Percentiles rank a stretch among this genome's conserved stretches.
These are phyloP conservation scores for Sclerodermus sp. DNA, from an alignment of 2,888 invertebrate genomes.

Conservation along the genomic window DNA sequence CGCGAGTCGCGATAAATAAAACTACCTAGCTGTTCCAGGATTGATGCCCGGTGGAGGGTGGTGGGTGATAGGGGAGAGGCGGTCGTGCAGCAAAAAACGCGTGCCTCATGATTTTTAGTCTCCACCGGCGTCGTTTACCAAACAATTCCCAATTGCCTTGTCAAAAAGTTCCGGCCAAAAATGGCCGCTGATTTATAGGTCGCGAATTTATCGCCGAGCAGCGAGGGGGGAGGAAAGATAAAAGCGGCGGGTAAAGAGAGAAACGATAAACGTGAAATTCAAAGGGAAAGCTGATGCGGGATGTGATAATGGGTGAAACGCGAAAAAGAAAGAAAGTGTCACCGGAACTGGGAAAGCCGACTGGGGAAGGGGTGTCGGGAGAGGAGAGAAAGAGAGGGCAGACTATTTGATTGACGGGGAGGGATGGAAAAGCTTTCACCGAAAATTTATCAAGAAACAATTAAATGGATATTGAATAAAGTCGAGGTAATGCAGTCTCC, in stretches of 20 bases:
- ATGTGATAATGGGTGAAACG: too few relatives aligned
- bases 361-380: too few relatives aligned
- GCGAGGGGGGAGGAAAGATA: constrained; percentile 18
- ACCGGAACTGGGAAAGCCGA: too few relatives aligned
- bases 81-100: constrained; percentile 27
- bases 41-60: too few relatives aligned
- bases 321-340: too few relatives aligned
- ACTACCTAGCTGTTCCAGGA: neutral
- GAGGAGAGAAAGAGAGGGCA: too few relatives aligned
- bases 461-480: too few relatives aligned
- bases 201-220: constrained; percentile 35
- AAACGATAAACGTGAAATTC: constrained; percentile 19
- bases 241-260: too few relatives aligned
- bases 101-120: constrained; percentile 38
- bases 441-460: too few relatives aligned
- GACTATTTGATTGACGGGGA: too few relatives aligned
- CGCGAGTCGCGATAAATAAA: neutral
- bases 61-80: neutral
- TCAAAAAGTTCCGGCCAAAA: constrained; percentile 52
- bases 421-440: too few relatives aligned
- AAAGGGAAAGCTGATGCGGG: constrained; percentile 6
- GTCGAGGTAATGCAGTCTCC: too few relatives aligned
- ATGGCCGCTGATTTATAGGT: constrained; percentile 47
- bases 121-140: constrained; percentile 43
- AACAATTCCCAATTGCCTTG: constrained; percentile 54